A percentile compares a stretch with the other conserved stretches of the same genome.
Conservation (phyloP, 2,113 vertebrate genomes). For the Ifrita kowaldi region DNA sequence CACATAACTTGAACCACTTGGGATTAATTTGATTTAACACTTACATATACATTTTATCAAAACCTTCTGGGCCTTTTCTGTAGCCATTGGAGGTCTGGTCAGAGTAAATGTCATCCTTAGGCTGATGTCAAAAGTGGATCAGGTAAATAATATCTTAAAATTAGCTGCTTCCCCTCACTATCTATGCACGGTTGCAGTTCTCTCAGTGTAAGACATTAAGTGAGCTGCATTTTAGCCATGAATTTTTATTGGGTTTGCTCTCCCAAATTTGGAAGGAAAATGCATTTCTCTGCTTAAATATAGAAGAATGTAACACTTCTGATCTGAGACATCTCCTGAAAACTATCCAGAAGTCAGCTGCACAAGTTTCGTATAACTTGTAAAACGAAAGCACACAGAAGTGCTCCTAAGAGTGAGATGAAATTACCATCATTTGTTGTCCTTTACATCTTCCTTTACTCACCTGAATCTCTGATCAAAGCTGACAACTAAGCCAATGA, state of each 20-base stretch:
- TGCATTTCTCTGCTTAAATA: neutral
- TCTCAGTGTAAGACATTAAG: neutral
- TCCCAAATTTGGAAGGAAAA: neutral
- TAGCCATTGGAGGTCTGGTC: neutral
- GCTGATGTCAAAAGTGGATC: neutral
- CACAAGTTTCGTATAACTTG: neutral
- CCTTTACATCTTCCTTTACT: slow-evolving; percentile 53
- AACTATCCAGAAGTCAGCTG: neutral
- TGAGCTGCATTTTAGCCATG: neutral
- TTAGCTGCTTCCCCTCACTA: neutral
- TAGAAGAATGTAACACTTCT: neutral
- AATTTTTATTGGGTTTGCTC: neutral
- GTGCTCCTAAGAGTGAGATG: neutral
- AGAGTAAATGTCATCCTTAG: neutral
- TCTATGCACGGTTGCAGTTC: neutral
- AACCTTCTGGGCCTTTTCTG: neutral
- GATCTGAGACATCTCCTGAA: neutral
- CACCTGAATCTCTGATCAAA: slow-evolving; percentile 86
- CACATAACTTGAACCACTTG: neutral
- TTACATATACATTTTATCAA: neutral
- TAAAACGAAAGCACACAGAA: neutral
- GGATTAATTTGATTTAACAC: neutral
- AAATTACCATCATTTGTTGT: neutral
- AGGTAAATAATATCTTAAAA: neutral
- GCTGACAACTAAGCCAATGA: slow-evolving; percentile 84